Evolutionary conservation across 2,888 invertebrate genomes (phyloP), one percentile per base, ranked within the genome.

Genomic region (Aphodius granarius): DNA sequence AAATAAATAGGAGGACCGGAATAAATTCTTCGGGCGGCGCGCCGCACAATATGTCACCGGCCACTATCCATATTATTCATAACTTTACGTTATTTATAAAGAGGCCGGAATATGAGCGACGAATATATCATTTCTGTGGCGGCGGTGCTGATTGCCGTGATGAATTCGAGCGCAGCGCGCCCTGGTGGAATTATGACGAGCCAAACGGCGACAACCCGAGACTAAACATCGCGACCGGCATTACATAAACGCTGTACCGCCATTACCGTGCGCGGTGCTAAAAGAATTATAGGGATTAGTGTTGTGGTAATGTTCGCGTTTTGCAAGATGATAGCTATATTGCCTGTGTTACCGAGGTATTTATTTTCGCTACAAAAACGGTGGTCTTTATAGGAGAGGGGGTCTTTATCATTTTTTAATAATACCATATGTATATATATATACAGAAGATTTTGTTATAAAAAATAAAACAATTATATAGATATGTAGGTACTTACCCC

Each of bases 401-500:
- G n/a, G n/a, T n/a, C n/a, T n/a, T n/a, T n/a, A n/a, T n/a, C n/a
- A n/a, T n/a, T n/a, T n/a, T n/a, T n/a, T n/a, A n/a, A n/a, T n/a
- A n/a, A n/a, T n/a, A n/a, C n/a, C n/a, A n/a, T n/a, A n/a, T n/a
- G n/a, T n/a, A n/a, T n/a, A n/a, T n/a, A n/a, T n/a, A n/a, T n/a
- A n/a, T n/a, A n/a, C n/a, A n/a, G n/a, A n/a, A n/a, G n/a, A n/a
- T n/a, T n/a, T n/a, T n/a, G n/a, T 20, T 68, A 18, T 9, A 68
- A 19, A 68, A 20, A 68, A 68, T 68, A 68, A 68, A 68, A 13
- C 4, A 43, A 43, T n/a, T n/a, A 43, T 13, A 43, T 43, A 6
- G 13, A 43, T 43, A 43, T 43, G 70, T 21, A n/a, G 19, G 20
- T 23, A 80, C 90, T 90, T 88, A 90, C 90, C 89, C 90, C 90